Evolutionary conservation across 1,140 invertebrate species (phyloP).

Genomic region (Triops longicaudatus): DNA sequence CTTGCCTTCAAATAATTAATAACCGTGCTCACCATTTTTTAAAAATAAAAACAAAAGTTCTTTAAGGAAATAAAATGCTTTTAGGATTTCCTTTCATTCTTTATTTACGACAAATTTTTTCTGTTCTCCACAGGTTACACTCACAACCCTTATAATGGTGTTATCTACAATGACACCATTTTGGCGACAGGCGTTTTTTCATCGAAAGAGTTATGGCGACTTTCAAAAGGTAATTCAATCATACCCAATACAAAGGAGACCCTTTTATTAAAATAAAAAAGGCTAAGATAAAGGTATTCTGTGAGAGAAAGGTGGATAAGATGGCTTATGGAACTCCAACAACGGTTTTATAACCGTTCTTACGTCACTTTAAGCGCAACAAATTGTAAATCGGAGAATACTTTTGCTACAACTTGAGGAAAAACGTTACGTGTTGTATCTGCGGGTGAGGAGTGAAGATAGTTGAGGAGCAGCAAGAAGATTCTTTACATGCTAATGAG

Average conservation of each 20-base stretch:
- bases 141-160: conserved; percentile 94
- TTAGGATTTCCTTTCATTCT: neutral
- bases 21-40: neutral
- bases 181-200: conserved; percentile 97
- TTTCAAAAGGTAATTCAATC: conserved; percentile 74
- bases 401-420: neutral
- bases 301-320: too few relatives aligned
- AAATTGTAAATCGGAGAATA: neutral
- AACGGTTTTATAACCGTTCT: neutral
- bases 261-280: neutral
- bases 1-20: neutral
- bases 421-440: conserved; percentile 18
- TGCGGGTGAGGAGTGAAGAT: neutral
- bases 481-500: conserved; percentile 8
- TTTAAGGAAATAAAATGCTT: too few relatives aligned
- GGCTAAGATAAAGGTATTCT: neutral
- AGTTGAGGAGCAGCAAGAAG: neutral
- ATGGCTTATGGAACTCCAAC: neutral
- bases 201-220: conserved; percentile 92
- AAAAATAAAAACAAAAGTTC: conserved; percentile 16
- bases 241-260: neutral
- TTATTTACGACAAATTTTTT: neutral
- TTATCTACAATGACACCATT: conserved; percentile 96
- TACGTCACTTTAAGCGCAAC: neutral
- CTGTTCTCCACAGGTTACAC: conserved; percentile 62